phyloP scores from a whole-genome alignment of 2,797 vertebrate genomes.

The Microchirus variegatus region DNA sequence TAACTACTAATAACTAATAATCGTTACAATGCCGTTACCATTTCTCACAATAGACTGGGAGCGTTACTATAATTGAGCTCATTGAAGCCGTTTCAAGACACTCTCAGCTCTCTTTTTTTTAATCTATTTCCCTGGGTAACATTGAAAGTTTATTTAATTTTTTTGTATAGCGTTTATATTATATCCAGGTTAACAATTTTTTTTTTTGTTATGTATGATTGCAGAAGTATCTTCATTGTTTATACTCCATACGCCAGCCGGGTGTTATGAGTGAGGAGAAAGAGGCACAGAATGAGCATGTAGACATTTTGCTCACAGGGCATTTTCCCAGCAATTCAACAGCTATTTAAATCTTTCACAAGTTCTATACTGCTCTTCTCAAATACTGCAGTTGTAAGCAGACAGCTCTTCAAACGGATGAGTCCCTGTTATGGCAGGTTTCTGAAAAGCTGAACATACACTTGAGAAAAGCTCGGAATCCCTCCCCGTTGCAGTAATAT shows the following conservation, averaged over 20 bases:
- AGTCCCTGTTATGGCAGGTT: slow-evolving; percentile 34
- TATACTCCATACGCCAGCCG: slow-evolving; percentile 16
- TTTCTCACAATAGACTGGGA: no score
- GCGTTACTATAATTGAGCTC: no score
- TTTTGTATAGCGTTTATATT: slow-evolving; percentile 22
- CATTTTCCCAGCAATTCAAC: slow-evolving; percentile 39
- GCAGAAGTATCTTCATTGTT: slow-evolving; percentile 13
- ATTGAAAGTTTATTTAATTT: background rate
- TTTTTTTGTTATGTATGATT: background rate
- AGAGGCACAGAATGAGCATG: background rate
- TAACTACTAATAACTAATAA: no score
- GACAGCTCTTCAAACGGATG: slow-evolving; percentile 19
- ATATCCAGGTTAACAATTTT: background rate
- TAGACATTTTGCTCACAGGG: slow-evolving; percentile 21
- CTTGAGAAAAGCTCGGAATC: slow-evolving; percentile 22
- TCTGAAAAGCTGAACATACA: slow-evolving; percentile 31
- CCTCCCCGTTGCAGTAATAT: background rate
- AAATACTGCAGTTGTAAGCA: slow-evolving; percentile 25
- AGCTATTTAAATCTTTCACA: slow-evolving; percentile 40
- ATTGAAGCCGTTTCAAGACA: no score
- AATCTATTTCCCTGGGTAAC: no score
- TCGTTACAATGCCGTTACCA: no score
- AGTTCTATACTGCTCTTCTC: slow-evolving; percentile 17
- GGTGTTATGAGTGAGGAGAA: background rate
- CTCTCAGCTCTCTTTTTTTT: no score